Evolutionary conservation across 2,113 vertebrate genomes (phyloP).

Genomic region (Ammodytes marinus): DNA sequence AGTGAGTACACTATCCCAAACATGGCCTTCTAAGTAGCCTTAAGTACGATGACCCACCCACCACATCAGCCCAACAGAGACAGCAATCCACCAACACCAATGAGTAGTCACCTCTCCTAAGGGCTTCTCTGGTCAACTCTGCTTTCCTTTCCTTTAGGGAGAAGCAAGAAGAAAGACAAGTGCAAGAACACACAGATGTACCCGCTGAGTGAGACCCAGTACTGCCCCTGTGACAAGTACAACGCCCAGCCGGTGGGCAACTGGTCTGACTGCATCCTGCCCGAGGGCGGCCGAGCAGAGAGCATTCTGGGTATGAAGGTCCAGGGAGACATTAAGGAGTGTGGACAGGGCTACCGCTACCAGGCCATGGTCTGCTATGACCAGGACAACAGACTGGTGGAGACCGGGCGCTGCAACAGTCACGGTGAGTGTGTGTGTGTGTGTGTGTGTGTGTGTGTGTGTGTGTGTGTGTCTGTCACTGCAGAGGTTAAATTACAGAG

Average conservation of each 20-base stretch:
- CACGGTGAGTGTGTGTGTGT: slow-evolving; percentile 83
- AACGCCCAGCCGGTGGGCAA: slow-evolving; percentile 96
- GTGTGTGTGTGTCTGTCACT: neutral
- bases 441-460: neutral
- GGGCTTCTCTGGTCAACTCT: slow-evolving; percentile 11
- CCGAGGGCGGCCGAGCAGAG: slow-evolving; percentile 89
- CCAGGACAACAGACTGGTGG: slow-evolving; percentile 93
- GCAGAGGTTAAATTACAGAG: neutral
- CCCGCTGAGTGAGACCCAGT: slow-evolving; percentile 96
- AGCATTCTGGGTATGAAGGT: slow-evolving; percentile 86
- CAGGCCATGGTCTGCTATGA: slow-evolving; percentile 98
- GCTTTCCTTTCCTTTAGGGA: slow-evolving; percentile 84
- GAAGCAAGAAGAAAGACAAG: slow-evolving; percentile 97
- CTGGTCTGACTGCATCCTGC: slow-evolving; percentile 98
- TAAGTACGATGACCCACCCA: neutral
- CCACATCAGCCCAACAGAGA: neutral
- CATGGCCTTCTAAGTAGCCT: slow-evolving; percentile 15
- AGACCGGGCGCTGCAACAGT: slow-evolving; percentile 95
- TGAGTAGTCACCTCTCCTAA: slow-evolving; percentile 13
- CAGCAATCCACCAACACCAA: slow-evolving; percentile 12
- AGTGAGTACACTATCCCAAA: neutral
- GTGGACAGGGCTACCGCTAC: slow-evolving; percentile 97
- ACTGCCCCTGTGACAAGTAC: slow-evolving; percentile 97
- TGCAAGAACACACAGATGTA: slow-evolving; percentile 95
- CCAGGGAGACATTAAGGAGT: slow-evolving; percentile 92